Evolutionary conservation across 2,888 invertebrate species (phyloP).

Genomic region (Heteropelma amictum): DNA sequence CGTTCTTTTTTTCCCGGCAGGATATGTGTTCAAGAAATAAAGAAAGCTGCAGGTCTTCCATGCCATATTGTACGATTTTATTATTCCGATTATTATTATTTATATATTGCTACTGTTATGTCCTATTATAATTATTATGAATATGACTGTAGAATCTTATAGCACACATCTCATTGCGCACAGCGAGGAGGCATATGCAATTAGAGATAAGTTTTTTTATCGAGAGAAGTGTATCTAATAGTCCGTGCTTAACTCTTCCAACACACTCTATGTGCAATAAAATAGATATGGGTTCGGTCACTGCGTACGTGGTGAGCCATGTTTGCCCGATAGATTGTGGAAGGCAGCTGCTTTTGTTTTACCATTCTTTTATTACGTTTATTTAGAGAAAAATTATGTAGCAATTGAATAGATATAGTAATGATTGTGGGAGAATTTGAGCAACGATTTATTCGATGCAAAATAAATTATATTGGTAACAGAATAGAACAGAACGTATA

Average conservation of each 20-base stretch:
- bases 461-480: too few species aligned
- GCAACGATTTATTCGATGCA: too few species aligned
- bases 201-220: conserved; percentile 48
- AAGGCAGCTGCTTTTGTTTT: conserved; percentile 1
- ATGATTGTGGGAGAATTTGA: too few species aligned
- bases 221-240: conserved; percentile 38
- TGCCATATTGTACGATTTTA: neutral
- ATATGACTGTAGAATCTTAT: neutral
- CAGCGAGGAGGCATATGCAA: conserved; percentile 20
- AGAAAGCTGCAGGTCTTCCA: neutral
- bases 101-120: conserved; percentile 9
- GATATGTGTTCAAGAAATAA: conserved; percentile 8
- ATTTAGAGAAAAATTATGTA: neutral
- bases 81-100: conserved; percentile 2
- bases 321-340: neutral
- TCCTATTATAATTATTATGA: neutral
- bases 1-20: conserved; percentile 8
- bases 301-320: neutral
- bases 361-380: neutral
- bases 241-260: neutral
- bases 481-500: too few species aligned
- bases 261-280: conserved; percentile 2
- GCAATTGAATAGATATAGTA: too few species aligned
- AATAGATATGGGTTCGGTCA: conserved; percentile 3
- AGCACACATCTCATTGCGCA: too few species aligned